Conservation (phyloP, 2,797 vertebrate genomes). For the Rousettus madagascariensis region DNA sequence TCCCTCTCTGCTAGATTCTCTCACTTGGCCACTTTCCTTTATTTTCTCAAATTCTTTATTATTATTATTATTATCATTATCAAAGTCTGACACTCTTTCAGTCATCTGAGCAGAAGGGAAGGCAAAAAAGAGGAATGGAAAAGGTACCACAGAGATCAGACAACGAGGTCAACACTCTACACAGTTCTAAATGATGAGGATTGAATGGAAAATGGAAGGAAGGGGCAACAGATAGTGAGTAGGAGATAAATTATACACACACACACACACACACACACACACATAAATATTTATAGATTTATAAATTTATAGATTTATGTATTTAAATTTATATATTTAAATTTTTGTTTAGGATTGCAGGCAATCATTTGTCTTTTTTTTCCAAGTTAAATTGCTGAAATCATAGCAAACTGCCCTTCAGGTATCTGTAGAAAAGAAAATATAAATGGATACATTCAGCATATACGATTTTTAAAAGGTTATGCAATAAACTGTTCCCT, state of each 20-base stretch:
- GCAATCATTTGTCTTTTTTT: background rate
- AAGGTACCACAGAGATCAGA: background rate
- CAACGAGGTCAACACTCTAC: background rate
- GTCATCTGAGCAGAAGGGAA: background rate
- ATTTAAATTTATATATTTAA: background rate
- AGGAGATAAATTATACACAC: no score
- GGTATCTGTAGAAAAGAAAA: background rate
- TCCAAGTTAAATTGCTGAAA: constrained; percentile 11
- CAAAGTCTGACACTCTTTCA: background rate
- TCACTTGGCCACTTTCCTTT: background rate
- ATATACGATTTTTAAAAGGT: background rate
- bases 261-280: no score
- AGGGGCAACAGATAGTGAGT: background rate
- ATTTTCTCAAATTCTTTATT: background rate
- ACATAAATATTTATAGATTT: no score
- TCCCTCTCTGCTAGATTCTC: background rate
- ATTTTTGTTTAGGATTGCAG: background rate
- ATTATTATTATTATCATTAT: background rate
- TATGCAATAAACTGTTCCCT: background rate
- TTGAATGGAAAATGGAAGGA: background rate
- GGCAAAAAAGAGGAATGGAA: background rate
- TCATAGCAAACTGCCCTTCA: background rate
- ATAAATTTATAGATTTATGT: no score
- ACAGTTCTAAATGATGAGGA: background rate
- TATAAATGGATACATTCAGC: background rate